These are phyloP conservation scores for Micrasema longulum DNA, from an alignment of 1,140 invertebrate species.

Conservation along the genomic window DNA sequence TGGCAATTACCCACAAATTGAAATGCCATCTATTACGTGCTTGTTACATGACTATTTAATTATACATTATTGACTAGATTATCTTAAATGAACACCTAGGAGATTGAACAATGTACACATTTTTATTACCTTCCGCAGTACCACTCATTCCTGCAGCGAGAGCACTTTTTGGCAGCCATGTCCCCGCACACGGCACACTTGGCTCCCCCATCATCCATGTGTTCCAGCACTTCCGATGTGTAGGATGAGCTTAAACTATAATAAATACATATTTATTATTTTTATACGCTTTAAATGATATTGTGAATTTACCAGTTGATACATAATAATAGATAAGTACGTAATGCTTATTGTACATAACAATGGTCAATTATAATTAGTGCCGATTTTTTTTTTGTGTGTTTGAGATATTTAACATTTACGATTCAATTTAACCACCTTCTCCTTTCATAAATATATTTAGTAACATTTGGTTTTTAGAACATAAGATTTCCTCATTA, in stretches of 20 bases:
- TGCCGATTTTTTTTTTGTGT: no score
- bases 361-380: no score
- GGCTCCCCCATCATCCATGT: conserved; percentile 65
- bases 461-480: no score
- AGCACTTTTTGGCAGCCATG: conserved; percentile 69
- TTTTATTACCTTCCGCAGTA: conserved; percentile 72
- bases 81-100: background rate
- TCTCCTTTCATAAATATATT: no score
- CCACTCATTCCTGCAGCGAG: conserved; percentile 70
- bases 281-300: background rate
- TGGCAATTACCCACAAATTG: background rate
- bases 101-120: background rate
- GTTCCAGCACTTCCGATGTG: conserved; percentile 68
- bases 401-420: no score
- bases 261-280: background rate
- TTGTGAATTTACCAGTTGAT: no score
- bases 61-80: background rate
- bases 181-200: conserved; percentile 69
- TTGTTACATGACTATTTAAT: background rate
- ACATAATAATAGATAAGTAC: no score
- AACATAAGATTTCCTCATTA: no score
- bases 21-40: no score
- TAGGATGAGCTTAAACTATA: conserved; percentile 64
- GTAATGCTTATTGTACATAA: no score
- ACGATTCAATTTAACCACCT: no score